Evolutionary conservation across 2,797 vertebrate genomes (phyloP).

Genomic region (Iguana delicatissima): DNA sequence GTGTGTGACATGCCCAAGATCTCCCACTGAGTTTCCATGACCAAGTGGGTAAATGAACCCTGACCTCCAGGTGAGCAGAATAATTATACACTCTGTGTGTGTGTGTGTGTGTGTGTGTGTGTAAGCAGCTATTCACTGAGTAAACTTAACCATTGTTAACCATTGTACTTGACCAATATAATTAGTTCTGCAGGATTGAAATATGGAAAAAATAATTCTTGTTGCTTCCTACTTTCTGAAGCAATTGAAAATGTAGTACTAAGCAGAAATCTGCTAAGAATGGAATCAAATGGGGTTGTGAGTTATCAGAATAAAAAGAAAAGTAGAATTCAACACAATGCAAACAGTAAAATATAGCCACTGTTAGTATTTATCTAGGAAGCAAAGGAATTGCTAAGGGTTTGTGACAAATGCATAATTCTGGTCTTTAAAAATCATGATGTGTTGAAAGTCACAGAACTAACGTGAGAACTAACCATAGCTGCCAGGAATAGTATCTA

Average conservation of each 20-base stretch:
- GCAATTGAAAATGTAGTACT: background rate
- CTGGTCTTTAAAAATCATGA: slow-evolving; percentile 10
- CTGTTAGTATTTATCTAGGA: background rate
- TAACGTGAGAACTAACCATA: slow-evolving; percentile 37
- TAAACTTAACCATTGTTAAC: background rate
- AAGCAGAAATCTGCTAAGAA: background rate
- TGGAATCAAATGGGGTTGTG: background rate
- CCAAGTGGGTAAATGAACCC: too few relatives aligned
- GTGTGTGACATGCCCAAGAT: too few relatives aligned
- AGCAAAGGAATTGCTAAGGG: background rate
- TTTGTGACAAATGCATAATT: slow-evolving; percentile 13
- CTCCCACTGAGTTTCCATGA: too few relatives aligned
- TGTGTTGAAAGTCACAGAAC: slow-evolving; percentile 2
- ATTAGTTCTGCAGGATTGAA: background rate
- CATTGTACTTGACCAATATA: background rate
- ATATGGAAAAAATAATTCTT: background rate
- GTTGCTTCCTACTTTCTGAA: background rate
- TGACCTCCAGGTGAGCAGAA: too few relatives aligned
- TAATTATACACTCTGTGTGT: too few relatives aligned
- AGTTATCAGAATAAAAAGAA: background rate
- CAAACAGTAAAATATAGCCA: slow-evolving; percentile 8
- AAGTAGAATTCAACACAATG: background rate
- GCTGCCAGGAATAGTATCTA: slow-evolving; percentile 40
- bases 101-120: too few relatives aligned
- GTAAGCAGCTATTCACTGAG: background rate